These are phyloP conservation scores for Anguilla obscura DNA, from an alignment of 2,797 vertebrate species.

Conservation along the genomic window DNA sequence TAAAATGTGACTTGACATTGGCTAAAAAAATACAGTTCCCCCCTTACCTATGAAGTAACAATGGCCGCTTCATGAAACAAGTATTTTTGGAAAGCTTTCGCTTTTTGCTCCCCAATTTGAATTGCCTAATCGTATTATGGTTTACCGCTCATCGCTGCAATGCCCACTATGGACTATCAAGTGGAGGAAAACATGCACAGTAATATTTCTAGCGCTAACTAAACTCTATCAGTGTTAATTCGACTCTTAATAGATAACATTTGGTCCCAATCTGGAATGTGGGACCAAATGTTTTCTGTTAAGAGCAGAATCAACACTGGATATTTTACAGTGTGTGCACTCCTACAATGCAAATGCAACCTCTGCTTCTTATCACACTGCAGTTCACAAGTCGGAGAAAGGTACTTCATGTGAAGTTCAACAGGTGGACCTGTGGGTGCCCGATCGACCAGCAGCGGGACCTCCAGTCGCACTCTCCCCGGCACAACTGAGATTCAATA, in stretches of 20 bases:
- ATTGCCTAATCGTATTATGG: not conserved
- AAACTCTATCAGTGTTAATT: no score
- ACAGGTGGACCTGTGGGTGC: not conserved
- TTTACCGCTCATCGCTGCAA: not conserved
- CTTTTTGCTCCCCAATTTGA: not conserved
- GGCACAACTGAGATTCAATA: not conserved
- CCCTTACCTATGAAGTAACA: not conserved
- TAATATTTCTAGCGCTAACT: no score
- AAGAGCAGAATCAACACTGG: no score
- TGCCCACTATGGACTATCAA: not conserved
- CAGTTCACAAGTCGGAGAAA: not conserved
- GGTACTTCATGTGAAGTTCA: not conserved
- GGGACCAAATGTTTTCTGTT: no score
- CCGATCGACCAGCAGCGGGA: not conserved
- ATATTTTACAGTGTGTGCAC: not conserved
- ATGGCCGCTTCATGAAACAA: not conserved
- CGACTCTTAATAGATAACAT: no score
- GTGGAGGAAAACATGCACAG: not conserved
- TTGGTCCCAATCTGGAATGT: no score
- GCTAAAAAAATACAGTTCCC: constrained; percentile 19
- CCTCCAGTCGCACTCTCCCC: not conserved
- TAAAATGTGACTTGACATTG: constrained; percentile 56
- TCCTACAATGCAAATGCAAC: not conserved
- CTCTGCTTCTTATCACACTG: not conserved
- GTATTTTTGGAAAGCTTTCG: not conserved